Evolutionary conservation across 1,140 invertebrate species (phyloP).

Genomic region (Bicyclus anynana): DNA sequence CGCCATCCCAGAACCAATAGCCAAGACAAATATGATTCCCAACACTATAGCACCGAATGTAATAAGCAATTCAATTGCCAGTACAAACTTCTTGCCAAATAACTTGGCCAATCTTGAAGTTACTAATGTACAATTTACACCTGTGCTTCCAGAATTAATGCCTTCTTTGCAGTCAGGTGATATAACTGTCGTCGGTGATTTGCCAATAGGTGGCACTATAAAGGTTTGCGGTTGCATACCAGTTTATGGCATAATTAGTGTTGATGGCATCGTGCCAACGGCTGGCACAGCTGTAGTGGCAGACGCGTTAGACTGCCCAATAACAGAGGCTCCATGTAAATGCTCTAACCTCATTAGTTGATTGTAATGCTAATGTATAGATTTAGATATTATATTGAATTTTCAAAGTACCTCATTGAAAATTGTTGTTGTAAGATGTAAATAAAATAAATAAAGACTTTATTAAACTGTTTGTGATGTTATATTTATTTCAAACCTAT

Average conservation of each 20-base stretch:
- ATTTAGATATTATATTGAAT: no score
- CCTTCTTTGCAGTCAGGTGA: constrained; percentile 58
- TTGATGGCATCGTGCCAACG: constrained; percentile 55
- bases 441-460: no score
- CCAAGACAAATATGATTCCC: constrained; percentile 12
- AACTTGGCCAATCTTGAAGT: constrained; percentile 18
- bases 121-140: constrained; percentile 37
- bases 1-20: constrained; percentile 7
- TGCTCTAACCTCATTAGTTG: constrained; percentile 21
- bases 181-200: constrained; percentile 47
- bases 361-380: no score
- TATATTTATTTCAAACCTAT: no score
- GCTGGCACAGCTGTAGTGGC: constrained; percentile 43
- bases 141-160: constrained; percentile 48
- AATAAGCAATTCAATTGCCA: constrained; percentile 22
- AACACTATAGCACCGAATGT: constrained; percentile 12
- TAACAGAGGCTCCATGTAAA: constrained; percentile 32
- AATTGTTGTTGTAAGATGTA: no score
- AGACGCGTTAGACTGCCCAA: constrained; percentile 34
- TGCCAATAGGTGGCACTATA: constrained; percentile 58
- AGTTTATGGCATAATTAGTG: constrained; percentile 50
- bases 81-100: constrained; percentile 18
- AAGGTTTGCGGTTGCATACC: constrained; percentile 63
- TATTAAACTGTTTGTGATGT: no score
- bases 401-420: no score